Evolutionary conservation across 2,113 vertebrate species (phyloP).

Genomic region (Leucopternis melanops): DNA sequence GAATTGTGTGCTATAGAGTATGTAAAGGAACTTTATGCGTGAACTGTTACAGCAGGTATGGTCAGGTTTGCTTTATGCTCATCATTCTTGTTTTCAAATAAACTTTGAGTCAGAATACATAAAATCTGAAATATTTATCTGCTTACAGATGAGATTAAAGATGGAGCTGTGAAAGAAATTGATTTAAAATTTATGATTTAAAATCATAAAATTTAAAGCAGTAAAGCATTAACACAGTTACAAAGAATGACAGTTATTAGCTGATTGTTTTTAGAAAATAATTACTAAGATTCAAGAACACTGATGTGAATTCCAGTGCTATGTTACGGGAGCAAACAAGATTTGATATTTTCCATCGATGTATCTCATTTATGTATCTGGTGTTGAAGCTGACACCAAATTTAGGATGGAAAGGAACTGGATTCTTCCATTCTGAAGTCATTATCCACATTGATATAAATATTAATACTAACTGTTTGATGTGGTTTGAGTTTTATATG

Average conservation of each 20-base stretch:
- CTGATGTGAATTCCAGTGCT: neutral
- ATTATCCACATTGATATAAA: conserved; percentile 48
- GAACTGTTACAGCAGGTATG: neutral
- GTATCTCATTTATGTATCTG: neutral
- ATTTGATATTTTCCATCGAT: neutral
- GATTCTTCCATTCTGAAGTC: conserved; percentile 53
- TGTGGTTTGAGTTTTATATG: conserved; percentile 50
- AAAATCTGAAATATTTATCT: neutral
- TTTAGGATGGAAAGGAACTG: neutral
- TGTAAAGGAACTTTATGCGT: neutral
- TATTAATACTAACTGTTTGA: neutral
- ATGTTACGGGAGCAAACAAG: neutral
- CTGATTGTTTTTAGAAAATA: neutral
- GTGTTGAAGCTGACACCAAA: neutral
- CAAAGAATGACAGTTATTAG: neutral
- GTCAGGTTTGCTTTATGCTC: neutral
- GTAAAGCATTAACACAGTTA: neutral
- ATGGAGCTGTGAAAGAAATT: neutral
- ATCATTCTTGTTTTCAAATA: neutral
- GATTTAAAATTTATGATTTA: neutral
- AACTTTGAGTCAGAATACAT: neutral
- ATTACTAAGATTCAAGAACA: neutral
- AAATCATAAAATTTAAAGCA: neutral
- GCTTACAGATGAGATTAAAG: neutral
- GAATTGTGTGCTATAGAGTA: neutral